Base-by-base conservation (phyloP, 2,888 invertebrate genomes). In the Formica aserva region DNA sequence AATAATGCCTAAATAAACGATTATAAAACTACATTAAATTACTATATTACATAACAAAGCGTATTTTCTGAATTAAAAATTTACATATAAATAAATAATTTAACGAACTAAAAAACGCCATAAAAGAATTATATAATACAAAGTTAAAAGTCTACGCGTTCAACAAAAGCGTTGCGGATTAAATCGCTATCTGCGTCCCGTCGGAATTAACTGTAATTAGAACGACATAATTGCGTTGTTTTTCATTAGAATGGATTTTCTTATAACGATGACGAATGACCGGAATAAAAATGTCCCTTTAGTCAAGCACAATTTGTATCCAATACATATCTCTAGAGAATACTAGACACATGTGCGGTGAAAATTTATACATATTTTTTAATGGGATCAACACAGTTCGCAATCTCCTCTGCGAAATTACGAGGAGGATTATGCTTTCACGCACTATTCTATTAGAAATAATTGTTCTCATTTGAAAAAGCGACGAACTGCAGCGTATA, bases 201-300 rank as follows among this genome's bases (percentile, higher is more conserved):
- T 18, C 4, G 45, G 60, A 78, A 60, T 67, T 69, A 45, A 60
- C 22, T 67, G 32, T 57, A 78, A 60, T 48, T 78, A 69, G 26
- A 62, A 60, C 22, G 18, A 67, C 6, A 29, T 77, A 55, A 69
- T 67, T 57, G 77, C 15, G 15, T 22, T 45, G 41, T 32, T 32
- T 78, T 60, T 69, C 32, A 26, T 55, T 13, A 67, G 18, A 67
- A 22, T 22, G 15, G 32, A 32, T 41, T 41, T 52, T 48, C 45
- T 45, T 60, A 60, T 67, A 78, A 78, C 69, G 45, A 60, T 69
- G 60, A 78, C 18, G 15, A 69, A 69, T 62, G 22, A 69, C 35
- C 15, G 67, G n/a, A 45, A 60, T 78, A 69, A 80, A 78, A 80
- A 80, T 48, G 71, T 62, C 45, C 13, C 15, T 48, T 22, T 71